phyloP scores from a whole-genome alignment of 1,140 invertebrate genomes.

The Conus ventricosus region DNA sequence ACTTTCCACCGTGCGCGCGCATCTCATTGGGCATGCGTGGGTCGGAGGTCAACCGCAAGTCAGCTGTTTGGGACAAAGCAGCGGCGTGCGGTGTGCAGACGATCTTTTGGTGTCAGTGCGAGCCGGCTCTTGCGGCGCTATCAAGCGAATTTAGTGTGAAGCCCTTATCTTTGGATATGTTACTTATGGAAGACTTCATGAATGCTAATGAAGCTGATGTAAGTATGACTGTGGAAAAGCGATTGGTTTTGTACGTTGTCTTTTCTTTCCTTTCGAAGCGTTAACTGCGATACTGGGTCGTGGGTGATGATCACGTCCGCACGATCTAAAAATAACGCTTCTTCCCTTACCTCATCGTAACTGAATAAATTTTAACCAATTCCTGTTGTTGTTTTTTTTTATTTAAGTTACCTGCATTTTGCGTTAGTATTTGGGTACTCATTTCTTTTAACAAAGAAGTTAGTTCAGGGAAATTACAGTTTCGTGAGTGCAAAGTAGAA shows the following conservation, averaged over 20 bases:
- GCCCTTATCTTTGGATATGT: constrained; percentile 17
- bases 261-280: too few relatives aligned
- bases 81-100: constrained; percentile 18
- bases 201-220: constrained; percentile 13
- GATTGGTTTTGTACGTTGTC: neutral
- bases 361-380: neutral
- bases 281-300: too few relatives aligned
- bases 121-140: neutral
- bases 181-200: constrained; percentile 38
- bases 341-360: constrained; percentile 15
- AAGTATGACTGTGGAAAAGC: neutral
- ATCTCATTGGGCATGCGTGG: constrained; percentile 31
- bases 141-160: neutral
- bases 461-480: too few relatives aligned
- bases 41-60: constrained; percentile 34
- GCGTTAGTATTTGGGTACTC: too few relatives aligned
- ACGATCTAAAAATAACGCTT: constrained; percentile 21
- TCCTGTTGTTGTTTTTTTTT: neutral
- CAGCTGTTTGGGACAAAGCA: constrained; percentile 43
- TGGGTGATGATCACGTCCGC: neutral
- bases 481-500: too few relatives aligned
- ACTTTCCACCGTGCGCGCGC: constrained; percentile 29
- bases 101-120: constrained; percentile 22
- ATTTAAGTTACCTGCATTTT: neutral
- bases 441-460: too few relatives aligned